Base-by-base conservation (phyloP, 2,888 invertebrate genomes). In the Noctua janthina region DNA sequence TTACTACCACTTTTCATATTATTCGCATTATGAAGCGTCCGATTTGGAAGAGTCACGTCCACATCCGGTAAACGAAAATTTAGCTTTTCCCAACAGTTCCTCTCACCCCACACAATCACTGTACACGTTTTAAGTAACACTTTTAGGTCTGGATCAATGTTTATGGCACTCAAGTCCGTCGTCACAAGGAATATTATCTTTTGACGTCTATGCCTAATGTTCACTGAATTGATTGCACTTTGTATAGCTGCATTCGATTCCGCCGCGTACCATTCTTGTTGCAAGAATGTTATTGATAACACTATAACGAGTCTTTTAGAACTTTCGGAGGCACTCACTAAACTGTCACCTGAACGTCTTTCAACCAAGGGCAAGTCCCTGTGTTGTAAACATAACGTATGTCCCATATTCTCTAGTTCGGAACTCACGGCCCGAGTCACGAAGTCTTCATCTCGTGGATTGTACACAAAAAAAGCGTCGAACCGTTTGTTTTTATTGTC, bases 401-500 rank as follows among this genome's bases (percentile, higher is more conserved):
- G 97, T 82, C 97, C 97, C 86, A 94, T 94, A 92, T 98, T 98
- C 94, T 99, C 98, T 85, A 99, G 94, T 92, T 98, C 98, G 91
- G 94, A 98, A 96, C 96, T 98, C 92, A 97, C 98, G 94, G 97
- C 98, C 95, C 95, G 98, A 94, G 94, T 98, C 97, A 97, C 97
- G 92, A 97, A 98, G 97, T 97, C 98, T 95, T 97, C 98, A 97
- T 99, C 99, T 89, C 98, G 97, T 89, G 98, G 98, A 94, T 98
- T 98, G 97, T 99, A 99, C 85, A 98, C 98, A 93, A 99, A 97
- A 96, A 99, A 99, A 81, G 98, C 99, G 94, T 99, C 99, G 95
- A 98, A 99, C 17, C 98, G 97, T 91, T 98, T 98, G 92, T 98
- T 98, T 94, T 97, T 97, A 91, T 96, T 96, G 90, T 97, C 97